Base-by-base conservation (phyloP, 2,797 vertebrate genomes). In the Erpetoichthys calabaricus region DNA sequence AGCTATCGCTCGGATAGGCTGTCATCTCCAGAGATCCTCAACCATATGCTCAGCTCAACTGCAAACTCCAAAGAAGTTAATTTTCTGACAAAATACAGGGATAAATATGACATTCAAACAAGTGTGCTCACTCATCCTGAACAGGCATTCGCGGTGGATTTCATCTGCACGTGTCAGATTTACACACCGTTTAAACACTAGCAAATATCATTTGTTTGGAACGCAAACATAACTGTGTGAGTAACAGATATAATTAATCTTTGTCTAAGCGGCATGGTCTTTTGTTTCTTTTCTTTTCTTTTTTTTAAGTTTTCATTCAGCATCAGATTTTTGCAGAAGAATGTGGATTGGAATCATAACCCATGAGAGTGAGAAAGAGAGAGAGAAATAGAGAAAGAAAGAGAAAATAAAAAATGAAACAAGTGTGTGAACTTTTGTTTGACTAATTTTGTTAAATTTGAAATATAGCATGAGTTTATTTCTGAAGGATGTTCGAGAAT, bases 101-200 rank as follows among this genome's bases (percentile, higher is more conserved):
- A 92, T 97, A 95, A 98, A 99, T 97, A 98, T 99, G 95, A 97
- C 94, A 97, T 97, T 98, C 94, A 97, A 96, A 97, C 94, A 99
- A 99, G 94, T 97, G 94, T 89, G 92, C 87, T 92, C 92, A 91
- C 87, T 92, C 94, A 93, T 91, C 90, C 92, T 89, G 89, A 98
- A 97, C 93, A 89, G 84, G 78, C 74, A 61, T 78, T 57, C 58
- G 60, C 56, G 58, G 56, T 49, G 50, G 47, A 74, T 69, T 75
- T 90, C 85, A 86, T 87, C 89, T 89, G 87, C 83, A 87, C 64
- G 71, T 86, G 89, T 92, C 86, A 83, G 83, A 85, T 85, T 90
- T 82, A 87, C 83, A 84, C 86, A 88, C 83, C 78, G 65, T 85
- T 89, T 86, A 85, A 85, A 83, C 73, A 80, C 77, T 84, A 82